Percentiles rank a stretch among this genome's conserved stretches.
These are phyloP conservation scores for Daktulosphaira vitifoliae DNA, from an alignment of 1,140 invertebrate species.

Conservation along the genomic window DNA sequence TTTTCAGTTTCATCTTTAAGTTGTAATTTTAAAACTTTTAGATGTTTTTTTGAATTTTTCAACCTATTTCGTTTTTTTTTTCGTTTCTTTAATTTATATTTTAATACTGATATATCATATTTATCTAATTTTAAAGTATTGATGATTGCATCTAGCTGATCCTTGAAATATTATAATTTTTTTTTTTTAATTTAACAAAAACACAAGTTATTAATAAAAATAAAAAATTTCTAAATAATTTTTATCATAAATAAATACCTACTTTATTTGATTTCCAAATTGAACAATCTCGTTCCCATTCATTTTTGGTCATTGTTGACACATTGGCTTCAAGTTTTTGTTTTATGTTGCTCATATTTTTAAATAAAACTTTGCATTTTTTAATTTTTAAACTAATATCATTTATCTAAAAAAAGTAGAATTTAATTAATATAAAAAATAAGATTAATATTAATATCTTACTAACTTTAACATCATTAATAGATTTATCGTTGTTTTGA, in stretches of 20 bases:
- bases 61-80: slow-evolving; percentile 49
- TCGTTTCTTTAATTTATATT: slow-evolving; percentile 47
- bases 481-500: slow-evolving; percentile 9
- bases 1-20: slow-evolving; percentile 44
- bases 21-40: slow-evolving; percentile 45
- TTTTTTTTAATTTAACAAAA: too few relatives aligned
- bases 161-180: neutral
- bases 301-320: neutral
- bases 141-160: neutral
- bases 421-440: too few relatives aligned
- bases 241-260: neutral
- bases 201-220: too few relatives aligned
- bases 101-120: slow-evolving; percentile 45
- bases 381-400: slow-evolving; percentile 40
- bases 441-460: neutral
- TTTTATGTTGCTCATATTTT: slow-evolving; percentile 45
- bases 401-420: slow-evolving; percentile 42
- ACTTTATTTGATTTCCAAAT: slow-evolving; percentile 4
- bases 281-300: slow-evolving; percentile 1
- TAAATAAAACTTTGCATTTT: slow-evolving; percentile 42
- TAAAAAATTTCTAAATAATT: neutral
- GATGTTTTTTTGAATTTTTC: slow-evolving; percentile 45
- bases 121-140: slow-evolving; percentile 42
- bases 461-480: neutral
- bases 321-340: slow-evolving; percentile 10